phyloP scores from a whole-genome alignment of 2,797 vertebrate species.

The Danionella dracula region DNA sequence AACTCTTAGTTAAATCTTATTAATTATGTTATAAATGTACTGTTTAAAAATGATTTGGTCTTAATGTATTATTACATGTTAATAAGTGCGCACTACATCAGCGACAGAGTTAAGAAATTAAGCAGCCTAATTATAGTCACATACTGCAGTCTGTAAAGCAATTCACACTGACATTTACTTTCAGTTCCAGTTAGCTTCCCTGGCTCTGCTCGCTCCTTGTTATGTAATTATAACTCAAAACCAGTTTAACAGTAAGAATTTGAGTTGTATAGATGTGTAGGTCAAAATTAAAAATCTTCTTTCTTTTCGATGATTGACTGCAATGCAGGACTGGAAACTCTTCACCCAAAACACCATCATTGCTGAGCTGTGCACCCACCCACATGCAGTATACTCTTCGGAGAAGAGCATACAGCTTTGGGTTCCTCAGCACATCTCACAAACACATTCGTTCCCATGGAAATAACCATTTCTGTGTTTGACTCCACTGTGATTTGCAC shows the following conservation, averaged over 20 bases:
- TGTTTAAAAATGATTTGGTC: no score
- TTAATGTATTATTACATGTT: no score
- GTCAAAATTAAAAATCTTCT: neutral
- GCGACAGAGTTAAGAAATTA: no score
- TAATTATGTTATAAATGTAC: no score
- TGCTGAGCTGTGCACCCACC: conserved; percentile 7
- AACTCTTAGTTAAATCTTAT: no score
- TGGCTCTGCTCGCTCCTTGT: neutral
- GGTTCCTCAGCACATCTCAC: conserved; percentile 21
- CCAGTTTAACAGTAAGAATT: neutral
- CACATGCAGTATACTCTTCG: neutral
- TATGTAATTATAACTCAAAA: neutral
- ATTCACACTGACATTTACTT: conserved; percentile 12
- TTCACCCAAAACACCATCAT: neutral
- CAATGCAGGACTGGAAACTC: conserved; percentile 2
- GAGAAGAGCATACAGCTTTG: neutral
- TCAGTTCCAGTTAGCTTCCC: neutral
- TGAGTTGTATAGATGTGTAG: neutral
- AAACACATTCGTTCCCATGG: conserved; percentile 33
- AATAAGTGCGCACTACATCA: no score
- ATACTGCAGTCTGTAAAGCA: neutral
- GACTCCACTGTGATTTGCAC: neutral
- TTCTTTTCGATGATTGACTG: conserved; percentile 12
- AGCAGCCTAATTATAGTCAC: no score
- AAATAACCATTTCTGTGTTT: neutral